Conservation (phyloP, 1,140 invertebrate genomes). For the Centruroides vittatus region DNA sequence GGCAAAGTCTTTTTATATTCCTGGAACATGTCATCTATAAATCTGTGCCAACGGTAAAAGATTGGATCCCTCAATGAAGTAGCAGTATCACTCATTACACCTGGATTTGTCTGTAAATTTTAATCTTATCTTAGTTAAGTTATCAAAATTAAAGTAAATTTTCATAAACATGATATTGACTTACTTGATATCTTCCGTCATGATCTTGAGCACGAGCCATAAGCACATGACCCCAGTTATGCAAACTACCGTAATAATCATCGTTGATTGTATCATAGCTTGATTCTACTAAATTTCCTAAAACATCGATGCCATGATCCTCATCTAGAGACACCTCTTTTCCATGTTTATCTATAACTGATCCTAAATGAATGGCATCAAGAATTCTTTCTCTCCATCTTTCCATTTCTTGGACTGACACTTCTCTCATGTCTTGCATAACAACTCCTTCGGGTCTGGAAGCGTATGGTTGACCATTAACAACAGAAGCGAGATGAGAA, state of each 20-base stretch:
- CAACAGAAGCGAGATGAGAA: conserved; percentile 38
- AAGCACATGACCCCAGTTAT: conserved; percentile 39
- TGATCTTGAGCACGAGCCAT: conserved; percentile 19
- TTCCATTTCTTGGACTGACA: conserved; percentile 7
- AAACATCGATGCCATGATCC: conserved; percentile 56
- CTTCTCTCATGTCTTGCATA: conserved; percentile 27
- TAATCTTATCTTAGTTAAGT: no score
- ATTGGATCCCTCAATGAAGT: conserved; percentile 41
- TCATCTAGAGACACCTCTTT: conserved; percentile 14
- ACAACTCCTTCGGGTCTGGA: conserved; percentile 37
- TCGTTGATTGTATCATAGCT: conserved; percentile 50
- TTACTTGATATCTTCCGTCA: conserved; percentile 8
- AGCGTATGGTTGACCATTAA: conserved; percentile 46
- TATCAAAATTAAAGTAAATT: no score
- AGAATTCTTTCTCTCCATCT: conserved; percentile 54
- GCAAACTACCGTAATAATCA: conserved; percentile 50
- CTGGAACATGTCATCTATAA: conserved; percentile 39
- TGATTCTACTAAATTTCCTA: conserved; percentile 64
- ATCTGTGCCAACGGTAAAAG: conserved; percentile 47
- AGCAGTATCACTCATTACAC: conserved; percentile 38
- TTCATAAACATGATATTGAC: background rate
- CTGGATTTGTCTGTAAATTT: conserved; percentile 22
- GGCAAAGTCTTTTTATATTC: conserved; percentile 26
- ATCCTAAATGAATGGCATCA: conserved; percentile 53
- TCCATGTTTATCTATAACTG: conserved; percentile 32